Conservation (phyloP, 2,797 vertebrate species). For the Tokudaia tokunoshimensis region DNA sequence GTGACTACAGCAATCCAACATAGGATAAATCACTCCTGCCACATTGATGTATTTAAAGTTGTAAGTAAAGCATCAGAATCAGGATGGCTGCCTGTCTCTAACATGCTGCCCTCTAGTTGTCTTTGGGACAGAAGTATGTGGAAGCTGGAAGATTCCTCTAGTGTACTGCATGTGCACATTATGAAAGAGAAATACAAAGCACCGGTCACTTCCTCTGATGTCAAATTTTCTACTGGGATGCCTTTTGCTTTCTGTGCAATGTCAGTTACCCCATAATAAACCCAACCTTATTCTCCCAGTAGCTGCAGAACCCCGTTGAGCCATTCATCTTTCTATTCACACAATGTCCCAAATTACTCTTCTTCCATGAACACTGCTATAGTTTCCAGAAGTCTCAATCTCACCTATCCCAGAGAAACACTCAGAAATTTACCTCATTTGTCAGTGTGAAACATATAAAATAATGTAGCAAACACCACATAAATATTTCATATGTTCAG, state of each 20-base stretch:
- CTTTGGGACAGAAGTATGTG: neutral
- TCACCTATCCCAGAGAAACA: constrained; percentile 24
- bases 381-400: constrained; percentile 52
- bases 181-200: neutral
- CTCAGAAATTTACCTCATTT: constrained; percentile 27
- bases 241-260: constrained; percentile 44
- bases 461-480: neutral
- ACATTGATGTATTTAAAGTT: constrained; percentile 1
- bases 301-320: constrained; percentile 54
- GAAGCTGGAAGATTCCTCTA: neutral
- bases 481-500: neutral
- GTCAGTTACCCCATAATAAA: constrained; percentile 48
- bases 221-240: constrained; percentile 16
- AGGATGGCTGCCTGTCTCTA: neutral
- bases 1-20: neutral
- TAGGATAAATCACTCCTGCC: neutral
- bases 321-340: constrained; percentile 65
- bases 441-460: constrained; percentile 36
- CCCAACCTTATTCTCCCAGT: constrained; percentile 59
- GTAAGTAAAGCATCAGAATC: neutral
- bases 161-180: neutral
- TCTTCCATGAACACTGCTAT: constrained; percentile 17
- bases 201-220: neutral
- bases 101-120: neutral
- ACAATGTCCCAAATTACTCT: constrained; percentile 47